phyloP scores from a whole-genome alignment of 2,113 vertebrate species.

The Ophiodon elongatus region DNA sequence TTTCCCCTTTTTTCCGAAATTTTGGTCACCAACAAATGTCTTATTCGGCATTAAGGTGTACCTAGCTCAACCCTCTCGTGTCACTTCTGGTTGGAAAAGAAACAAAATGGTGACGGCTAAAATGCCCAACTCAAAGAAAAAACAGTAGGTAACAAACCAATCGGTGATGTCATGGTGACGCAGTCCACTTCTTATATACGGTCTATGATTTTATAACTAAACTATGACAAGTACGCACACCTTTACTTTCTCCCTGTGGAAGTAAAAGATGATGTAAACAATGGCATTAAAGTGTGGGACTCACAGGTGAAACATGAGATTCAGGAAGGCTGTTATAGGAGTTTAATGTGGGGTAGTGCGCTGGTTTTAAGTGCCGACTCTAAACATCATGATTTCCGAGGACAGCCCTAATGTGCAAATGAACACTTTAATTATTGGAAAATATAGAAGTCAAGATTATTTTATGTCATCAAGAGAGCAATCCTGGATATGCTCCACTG shows the following conservation, averaged over 20 bases:
- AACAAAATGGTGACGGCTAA: too few species aligned
- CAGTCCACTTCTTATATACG: neutral
- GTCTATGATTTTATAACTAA: neutral
- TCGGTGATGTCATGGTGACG: too few species aligned
- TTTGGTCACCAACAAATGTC: too few species aligned
- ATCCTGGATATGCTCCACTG: slow-evolving; percentile 57
- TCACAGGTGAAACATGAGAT: neutral
- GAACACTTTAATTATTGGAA: slow-evolving; percentile 26
- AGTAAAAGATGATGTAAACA: neutral
- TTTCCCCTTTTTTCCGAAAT: too few species aligned
- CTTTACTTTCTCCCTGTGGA: neutral
- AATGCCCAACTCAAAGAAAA: too few species aligned
- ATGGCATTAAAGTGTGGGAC: neutral
- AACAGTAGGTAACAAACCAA: too few species aligned
- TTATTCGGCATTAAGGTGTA: too few species aligned
- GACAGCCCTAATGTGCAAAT: slow-evolving; percentile 15
- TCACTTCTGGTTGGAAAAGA: too few species aligned
- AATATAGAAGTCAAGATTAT: slow-evolving; percentile 26
- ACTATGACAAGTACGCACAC: neutral
- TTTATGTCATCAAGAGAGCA: slow-evolving; percentile 50
- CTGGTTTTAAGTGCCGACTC: neutral
- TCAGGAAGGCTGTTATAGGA: neutral
- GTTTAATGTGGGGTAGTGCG: neutral
- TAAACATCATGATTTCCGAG: neutral
- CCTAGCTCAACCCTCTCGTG: too few species aligned